These are phyloP conservation scores for Drosophila melanica DNA, from an alignment of 1,140 invertebrate genomes.

Conservation along the genomic window DNA sequence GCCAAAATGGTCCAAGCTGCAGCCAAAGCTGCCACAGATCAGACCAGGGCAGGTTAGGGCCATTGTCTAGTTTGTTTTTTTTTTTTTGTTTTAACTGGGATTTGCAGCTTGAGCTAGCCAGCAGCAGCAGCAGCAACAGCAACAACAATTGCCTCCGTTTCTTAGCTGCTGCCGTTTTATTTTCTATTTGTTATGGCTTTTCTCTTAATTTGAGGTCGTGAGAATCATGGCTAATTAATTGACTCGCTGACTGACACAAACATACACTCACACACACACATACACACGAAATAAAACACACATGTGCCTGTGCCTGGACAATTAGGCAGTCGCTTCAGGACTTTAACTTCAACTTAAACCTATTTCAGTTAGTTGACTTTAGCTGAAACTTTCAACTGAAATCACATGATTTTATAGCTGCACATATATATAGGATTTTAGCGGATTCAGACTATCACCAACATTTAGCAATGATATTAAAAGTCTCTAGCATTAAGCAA, in stretches of 20 bases:
- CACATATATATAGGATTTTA: too few relatives aligned
- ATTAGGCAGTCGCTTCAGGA: slow-evolving; percentile 9
- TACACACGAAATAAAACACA: slow-evolving; percentile 1
- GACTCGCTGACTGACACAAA: slow-evolving; percentile 57
- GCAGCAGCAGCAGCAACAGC: slow-evolving; percentile 18
- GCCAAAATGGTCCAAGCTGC: slow-evolving; percentile 45
- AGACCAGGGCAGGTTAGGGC: slow-evolving; percentile 52
- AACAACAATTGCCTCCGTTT: slow-evolving; percentile 52
- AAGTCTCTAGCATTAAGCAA: not conserved
- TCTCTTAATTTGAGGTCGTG: slow-evolving; percentile 83
- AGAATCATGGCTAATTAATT: slow-evolving; percentile 84
- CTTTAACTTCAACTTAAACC: slow-evolving; percentile 1
- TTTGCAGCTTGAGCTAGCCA: slow-evolving; percentile 25
- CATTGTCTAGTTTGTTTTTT: slow-evolving; percentile 31
- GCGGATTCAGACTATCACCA: too few relatives aligned
- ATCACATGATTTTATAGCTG: not conserved
- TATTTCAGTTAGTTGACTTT: slow-evolving; percentile 5
- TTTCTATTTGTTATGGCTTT: slow-evolving; percentile 81
- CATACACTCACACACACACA: slow-evolving; percentile 37
- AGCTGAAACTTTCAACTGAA: slow-evolving; percentile 4
- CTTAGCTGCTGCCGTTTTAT: slow-evolving; percentile 60
- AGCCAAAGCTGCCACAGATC: slow-evolving; percentile 45
- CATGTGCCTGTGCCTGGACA: slow-evolving; percentile 4
- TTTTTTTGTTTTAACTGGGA: slow-evolving; percentile 4
- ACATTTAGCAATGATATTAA: too few relatives aligned